phyloP scores from a whole-genome alignment of 2,113 vertebrate species.

The Canis aureus region DNA sequence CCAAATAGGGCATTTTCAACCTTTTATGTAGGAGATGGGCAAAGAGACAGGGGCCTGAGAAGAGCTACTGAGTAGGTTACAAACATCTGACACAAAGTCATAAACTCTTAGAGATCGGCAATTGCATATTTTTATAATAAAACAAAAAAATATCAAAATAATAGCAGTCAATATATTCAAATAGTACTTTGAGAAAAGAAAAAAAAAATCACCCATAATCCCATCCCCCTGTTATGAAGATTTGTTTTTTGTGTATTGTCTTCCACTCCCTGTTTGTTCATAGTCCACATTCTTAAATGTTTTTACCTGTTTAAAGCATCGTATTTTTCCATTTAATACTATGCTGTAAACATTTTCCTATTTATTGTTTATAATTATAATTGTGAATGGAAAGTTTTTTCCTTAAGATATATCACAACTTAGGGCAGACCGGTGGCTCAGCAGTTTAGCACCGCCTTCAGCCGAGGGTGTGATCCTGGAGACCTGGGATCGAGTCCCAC shows the following conservation, averaged over 20 bases:
- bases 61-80: not conserved
- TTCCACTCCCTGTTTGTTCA: not conserved
- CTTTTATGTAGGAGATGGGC: not conserved
- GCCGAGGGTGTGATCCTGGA: no score
- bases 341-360: not conserved
- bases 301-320: constrained; percentile 2
- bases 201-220: not conserved
- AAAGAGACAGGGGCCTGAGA: not conserved
- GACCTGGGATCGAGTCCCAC: no score
- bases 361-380: constrained; percentile 14
- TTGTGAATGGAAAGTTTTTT: constrained; percentile 42
- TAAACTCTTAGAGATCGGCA: not conserved
- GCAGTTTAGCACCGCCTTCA: no score
- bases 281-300: not conserved
- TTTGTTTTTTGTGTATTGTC: not conserved
- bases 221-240: not conserved
- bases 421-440: not conserved
- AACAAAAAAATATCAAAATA: constrained; percentile 32
- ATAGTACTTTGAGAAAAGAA: not conserved
- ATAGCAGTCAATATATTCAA: constrained; percentile 33
- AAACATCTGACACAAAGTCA: not conserved
- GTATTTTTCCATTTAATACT: constrained; percentile 5
- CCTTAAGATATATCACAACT: constrained; percentile 15
- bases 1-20: not conserved
- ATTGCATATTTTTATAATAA: not conserved